A percentile compares a stretch with the other conserved stretches of the same genome.
Evolutionary conservation across 2,113 vertebrate species (phyloP).

Genomic region (Pitta sordida): DNA sequence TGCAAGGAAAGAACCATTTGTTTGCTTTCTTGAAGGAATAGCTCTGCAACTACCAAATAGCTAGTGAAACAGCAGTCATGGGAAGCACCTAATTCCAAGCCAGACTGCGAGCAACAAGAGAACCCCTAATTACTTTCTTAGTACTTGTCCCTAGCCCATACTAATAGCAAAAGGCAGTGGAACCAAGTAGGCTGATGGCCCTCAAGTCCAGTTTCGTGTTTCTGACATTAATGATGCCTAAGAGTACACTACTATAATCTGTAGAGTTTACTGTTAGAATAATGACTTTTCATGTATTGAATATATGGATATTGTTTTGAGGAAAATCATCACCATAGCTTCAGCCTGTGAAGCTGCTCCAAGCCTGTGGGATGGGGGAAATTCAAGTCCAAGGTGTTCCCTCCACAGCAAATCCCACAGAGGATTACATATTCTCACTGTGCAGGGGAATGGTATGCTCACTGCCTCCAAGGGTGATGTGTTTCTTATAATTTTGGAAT

Average conservation of each 20-base stretch:
- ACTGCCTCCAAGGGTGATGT: accelerated
- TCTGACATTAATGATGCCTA: neutral
- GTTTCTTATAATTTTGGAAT: neutral
- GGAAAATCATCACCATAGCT: neutral
- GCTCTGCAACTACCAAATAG: neutral
- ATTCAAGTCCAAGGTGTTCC: neutral
- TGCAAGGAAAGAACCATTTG: neutral
- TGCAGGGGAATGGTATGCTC: accelerated
- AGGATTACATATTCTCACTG: neutral
- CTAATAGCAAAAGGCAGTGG: neutral
- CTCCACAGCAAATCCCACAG: accelerated
- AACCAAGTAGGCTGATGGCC: neutral
- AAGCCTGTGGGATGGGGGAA: neutral
- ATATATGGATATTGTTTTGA: neutral
- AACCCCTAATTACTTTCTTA: neutral
- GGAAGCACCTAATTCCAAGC: neutral
- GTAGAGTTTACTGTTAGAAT: neutral
- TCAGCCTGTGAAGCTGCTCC: neutral
- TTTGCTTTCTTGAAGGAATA: neutral
- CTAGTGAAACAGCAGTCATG: accelerated
- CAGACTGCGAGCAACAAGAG: neutral
- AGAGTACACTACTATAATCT: neutral
- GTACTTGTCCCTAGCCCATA: accelerated
- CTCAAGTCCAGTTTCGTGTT: neutral
- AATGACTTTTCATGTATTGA: neutral